Evolutionary conservation across 2,888 invertebrate genomes (phyloP), one percentile per base, ranked within the genome.

Genomic region (Drosophila kokeensis): DNA sequence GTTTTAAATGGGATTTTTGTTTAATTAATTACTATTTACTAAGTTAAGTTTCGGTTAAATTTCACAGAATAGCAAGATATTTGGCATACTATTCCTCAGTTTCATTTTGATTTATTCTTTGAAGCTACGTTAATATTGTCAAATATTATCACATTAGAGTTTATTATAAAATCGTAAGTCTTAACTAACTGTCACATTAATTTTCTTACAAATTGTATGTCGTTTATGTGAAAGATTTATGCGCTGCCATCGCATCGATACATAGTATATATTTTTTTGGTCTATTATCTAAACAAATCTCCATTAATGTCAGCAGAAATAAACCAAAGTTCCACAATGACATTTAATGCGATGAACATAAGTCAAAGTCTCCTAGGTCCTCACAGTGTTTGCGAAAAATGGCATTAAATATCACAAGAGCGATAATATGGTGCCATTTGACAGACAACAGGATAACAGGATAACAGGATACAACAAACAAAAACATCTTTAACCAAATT

Each of bases 381-480:
- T 30, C 54, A 27, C 30, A 34, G 61, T 36, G 21, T 49, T 38
- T 38, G 30, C 52, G 80, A 58, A 57, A 40, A 38, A 5, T 15
- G 59, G 32, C 45, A 66, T 66, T 74, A 60, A 69, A 63, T 64
- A 8, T 15, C 57, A 58, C 38, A 49, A 60, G 21, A 13, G 49
- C 49, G 8, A 57, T 42, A 24, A 62, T 57, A 53, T 64, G 54
- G n/a, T 32, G 69, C 66, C 60, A 73, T 83, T 76, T 71, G 83
- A 59, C 71, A 65, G 72, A 75, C 69, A 76, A 49, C 70, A 50
- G 76, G 55, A 49, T 70, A 83, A 70, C 59, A 71, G 84, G 63
- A 75, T 87, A 81, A 83, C 4, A 49, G 42, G n/a, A 40, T 40
- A n/a, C 18, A 30, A 1, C 88, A 88, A 83, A 75, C 52, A 48